Conservation (phyloP, 2,888 invertebrate genomes). For the Microplitis deprimator region DNA sequence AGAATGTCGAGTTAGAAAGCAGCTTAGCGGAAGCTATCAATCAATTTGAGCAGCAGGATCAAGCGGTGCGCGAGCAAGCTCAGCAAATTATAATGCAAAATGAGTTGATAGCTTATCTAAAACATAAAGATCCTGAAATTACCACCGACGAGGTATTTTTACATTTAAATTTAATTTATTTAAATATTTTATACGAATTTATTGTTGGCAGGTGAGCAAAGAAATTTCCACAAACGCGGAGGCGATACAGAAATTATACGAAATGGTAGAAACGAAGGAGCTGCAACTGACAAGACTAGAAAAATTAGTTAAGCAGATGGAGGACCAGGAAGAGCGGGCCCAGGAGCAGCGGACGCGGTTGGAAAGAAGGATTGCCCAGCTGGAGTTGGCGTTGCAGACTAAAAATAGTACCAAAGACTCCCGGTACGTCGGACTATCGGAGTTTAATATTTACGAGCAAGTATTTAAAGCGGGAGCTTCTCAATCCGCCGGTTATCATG, state of each 20-base stretch:
- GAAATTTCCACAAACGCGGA: constrained; percentile 74
- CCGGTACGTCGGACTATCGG: constrained; percentile 59
- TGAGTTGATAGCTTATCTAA: constrained; percentile 76
- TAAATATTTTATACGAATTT: not conserved
- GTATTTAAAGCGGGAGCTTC: not conserved
- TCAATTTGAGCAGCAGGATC: constrained; percentile 76
- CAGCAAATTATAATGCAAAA: constrained; percentile 77
- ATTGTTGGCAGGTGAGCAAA: constrained; percentile 71
- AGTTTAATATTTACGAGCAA: not conserved
- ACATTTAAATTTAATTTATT: not conserved
- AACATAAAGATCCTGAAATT: constrained; percentile 63
- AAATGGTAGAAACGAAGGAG: constrained; percentile 74
- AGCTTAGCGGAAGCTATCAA: constrained; percentile 74
- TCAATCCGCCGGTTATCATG: constrained; percentile 4
- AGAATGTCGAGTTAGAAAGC: constrained; percentile 73
- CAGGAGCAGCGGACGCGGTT: constrained; percentile 76
- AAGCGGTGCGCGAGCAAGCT: constrained; percentile 76
- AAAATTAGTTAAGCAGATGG: constrained; percentile 74
- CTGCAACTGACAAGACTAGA: constrained; percentile 75
- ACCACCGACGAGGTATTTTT: constrained; percentile 41
- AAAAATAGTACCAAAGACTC: constrained; percentile 52
- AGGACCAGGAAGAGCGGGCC: constrained; percentile 75
- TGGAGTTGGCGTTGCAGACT: constrained; percentile 73
- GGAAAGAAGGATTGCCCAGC: constrained; percentile 75
- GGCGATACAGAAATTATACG: constrained; percentile 73